These are phyloP conservation scores for Geopemphigus sp. DNA, from an alignment of 1,140 invertebrate genomes.

Conservation along the genomic window DNA sequence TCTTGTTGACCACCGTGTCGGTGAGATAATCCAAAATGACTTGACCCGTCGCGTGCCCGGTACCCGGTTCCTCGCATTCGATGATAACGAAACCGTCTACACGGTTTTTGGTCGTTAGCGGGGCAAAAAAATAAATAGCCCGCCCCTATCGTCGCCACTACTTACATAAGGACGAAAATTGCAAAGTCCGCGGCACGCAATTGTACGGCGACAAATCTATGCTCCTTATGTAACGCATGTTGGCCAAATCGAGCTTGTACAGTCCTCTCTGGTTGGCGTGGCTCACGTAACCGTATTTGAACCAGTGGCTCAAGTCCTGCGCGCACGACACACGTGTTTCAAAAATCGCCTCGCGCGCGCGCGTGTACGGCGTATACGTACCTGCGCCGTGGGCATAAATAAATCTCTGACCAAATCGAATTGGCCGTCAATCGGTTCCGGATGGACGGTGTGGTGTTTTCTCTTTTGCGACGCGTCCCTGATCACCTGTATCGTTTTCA, in stretches of 20 bases:
- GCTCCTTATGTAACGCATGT: constrained; percentile 72
- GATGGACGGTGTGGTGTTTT: constrained; percentile 76
- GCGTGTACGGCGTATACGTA: constrained; percentile 53
- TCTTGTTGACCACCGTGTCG: constrained; percentile 68
- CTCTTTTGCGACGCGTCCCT: constrained; percentile 72
- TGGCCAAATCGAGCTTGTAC: constrained; percentile 74
- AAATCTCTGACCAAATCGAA: constrained; percentile 74
- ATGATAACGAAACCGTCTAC: constrained; percentile 73
- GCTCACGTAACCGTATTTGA: constrained; percentile 75
- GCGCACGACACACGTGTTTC: constrained; percentile 6
- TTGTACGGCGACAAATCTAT: constrained; percentile 73
- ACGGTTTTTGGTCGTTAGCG: too few relatives aligned
- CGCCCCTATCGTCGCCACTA: constrained; percentile 48
- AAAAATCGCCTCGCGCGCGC: neutral
- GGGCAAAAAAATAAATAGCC: too few relatives aligned
- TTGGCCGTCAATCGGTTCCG: constrained; percentile 75
- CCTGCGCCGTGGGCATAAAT: constrained; percentile 67
- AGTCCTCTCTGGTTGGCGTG: constrained; percentile 73
- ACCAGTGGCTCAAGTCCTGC: constrained; percentile 65
- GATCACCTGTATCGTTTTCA: constrained; percentile 76
- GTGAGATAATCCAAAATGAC: constrained; percentile 75
- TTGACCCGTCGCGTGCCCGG: constrained; percentile 65
- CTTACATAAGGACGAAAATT: constrained; percentile 75
- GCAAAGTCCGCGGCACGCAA: constrained; percentile 70
- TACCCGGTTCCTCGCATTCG: constrained; percentile 69